phyloP scores from a whole-genome alignment of 2,797 vertebrate genomes.

The Darevskia nairensis region DNA sequence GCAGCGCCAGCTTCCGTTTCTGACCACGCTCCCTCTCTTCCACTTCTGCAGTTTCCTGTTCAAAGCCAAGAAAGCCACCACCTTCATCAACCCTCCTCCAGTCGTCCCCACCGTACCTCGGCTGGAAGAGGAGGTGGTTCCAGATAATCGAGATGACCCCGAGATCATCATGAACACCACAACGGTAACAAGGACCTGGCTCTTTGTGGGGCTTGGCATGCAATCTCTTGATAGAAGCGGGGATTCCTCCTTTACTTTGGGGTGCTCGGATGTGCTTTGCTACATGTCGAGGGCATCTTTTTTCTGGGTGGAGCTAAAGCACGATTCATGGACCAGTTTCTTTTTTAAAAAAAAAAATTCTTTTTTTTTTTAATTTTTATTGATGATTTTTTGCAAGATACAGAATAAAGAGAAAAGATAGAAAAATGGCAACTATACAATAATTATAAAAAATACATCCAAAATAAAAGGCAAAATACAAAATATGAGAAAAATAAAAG shows the following conservation, averaged over 20 bases:
- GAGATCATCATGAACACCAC: slow-evolving; percentile 93
- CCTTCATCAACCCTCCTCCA: slow-evolving; percentile 83
- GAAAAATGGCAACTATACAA: no score
- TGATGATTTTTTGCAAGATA: no score
- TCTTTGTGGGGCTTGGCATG: background rate
- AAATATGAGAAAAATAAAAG: no score
- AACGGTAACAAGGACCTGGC: slow-evolving; percentile 79
- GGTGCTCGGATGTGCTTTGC: background rate
- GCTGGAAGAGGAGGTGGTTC: slow-evolving; percentile 89
- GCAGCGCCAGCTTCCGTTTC: background rate
- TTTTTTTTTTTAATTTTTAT: no score
- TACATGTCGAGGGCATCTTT: background rate
- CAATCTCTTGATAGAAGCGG: background rate
- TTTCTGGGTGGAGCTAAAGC: no score
- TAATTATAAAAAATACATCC: no score
- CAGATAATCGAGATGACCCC: slow-evolving; percentile 90
- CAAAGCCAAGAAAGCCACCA: slow-evolving; percentile 88
- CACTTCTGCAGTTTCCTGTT: slow-evolving; percentile 85
- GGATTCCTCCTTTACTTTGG: background rate
- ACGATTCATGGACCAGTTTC: no score
- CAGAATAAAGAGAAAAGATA: no score
- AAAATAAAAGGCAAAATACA: no score
- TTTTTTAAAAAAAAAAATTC: no score
- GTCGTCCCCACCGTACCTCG: slow-evolving; percentile 87
- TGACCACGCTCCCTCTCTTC: background rate